A percentile compares a stretch with the other conserved stretches of the same genome.
Evolutionary conservation across 2,113 vertebrate genomes (phyloP).

Genomic region (Cephalopholis sonnerati): DNA sequence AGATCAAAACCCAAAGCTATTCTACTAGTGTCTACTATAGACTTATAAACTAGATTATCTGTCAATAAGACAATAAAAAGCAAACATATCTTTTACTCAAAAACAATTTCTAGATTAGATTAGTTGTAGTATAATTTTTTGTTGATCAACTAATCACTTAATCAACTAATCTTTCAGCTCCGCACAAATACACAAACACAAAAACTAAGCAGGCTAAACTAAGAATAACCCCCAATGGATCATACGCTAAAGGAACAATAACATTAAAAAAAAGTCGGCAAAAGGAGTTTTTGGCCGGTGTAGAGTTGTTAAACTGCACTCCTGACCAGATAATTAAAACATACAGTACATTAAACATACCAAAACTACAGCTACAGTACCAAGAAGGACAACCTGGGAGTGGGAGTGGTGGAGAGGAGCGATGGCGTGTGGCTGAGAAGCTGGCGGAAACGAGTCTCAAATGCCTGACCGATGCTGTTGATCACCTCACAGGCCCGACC

Average conservation of each 20-base stretch:
- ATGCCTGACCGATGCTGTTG: slow-evolving; percentile 92
- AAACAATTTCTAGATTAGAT: background rate
- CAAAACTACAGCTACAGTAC: background rate
- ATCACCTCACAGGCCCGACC: slow-evolving; percentile 91
- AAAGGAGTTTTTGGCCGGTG: background rate
- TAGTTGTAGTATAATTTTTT: background rate
- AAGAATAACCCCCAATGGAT: background rate
- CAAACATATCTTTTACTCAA: no score
- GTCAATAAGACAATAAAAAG: background rate
- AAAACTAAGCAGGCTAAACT: background rate
- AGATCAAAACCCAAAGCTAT: background rate
- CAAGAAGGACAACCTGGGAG: slow-evolving; percentile 86
- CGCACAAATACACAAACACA: background rate
- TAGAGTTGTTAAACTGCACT: background rate
- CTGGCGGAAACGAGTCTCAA: slow-evolving; percentile 93
- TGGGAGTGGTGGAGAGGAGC: slow-evolving; percentile 83
- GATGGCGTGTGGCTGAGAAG: slow-evolving; percentile 88
- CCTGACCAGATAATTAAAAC: background rate
- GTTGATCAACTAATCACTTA: no score
- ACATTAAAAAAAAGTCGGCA: background rate
- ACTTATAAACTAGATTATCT: no score
- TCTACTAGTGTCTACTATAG: background rate
- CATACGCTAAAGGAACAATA: background rate
- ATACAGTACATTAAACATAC: background rate
- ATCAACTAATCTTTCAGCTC: background rate